Evolutionary conservation across 2,113 vertebrate species (phyloP).

Genomic region (Desmodus rotundus): DNA sequence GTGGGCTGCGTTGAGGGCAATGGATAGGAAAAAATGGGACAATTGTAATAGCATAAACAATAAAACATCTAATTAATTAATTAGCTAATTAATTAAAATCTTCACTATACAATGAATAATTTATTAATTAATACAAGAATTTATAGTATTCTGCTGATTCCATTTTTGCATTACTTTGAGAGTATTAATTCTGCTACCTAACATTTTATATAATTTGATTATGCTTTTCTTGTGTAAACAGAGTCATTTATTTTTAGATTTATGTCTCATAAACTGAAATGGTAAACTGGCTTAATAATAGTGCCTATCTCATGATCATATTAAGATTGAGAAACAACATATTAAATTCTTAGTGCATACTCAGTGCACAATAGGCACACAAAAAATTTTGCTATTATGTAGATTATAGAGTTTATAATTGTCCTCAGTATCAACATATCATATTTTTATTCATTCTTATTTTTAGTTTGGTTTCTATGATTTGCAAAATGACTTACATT

Average conservation of each 20-base stretch:
- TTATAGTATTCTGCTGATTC: background rate
- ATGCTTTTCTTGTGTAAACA: background rate
- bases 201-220: background rate
- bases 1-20: too few relatives aligned
- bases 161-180: background rate
- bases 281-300: background rate
- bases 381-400: background rate
- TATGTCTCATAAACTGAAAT: background rate
- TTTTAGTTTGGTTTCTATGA: background rate
- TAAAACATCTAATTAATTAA: background rate
- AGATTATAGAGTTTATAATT: background rate
- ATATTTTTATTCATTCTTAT: background rate
- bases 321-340: background rate
- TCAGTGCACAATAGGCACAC: background rate
- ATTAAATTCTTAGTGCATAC: background rate
- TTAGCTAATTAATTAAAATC: background rate
- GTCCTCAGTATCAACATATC: background rate
- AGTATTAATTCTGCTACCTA: background rate
- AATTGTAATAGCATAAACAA: too few relatives aligned
- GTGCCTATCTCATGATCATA: background rate
- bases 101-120: background rate
- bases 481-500: background rate
- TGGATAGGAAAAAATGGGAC: too few relatives aligned
- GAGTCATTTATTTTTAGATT: too few relatives aligned
- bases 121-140: background rate